Percentiles rank a stretch among this genome's conserved stretches.
phyloP scores from a whole-genome alignment of 1,140 invertebrate genomes.

The Holotrichia oblita region DNA sequence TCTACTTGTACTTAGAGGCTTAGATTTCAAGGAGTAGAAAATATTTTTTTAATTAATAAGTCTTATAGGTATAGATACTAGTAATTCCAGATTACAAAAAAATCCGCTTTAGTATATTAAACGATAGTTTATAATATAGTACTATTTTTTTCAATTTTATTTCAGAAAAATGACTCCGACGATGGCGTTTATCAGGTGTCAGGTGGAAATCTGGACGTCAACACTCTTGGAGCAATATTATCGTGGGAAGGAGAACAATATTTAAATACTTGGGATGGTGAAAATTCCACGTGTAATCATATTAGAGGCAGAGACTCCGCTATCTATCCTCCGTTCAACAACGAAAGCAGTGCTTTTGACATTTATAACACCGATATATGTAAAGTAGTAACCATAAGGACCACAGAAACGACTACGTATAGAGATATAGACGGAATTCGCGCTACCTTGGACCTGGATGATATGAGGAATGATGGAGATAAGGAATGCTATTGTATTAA shows the following conservation, averaged over 20 bases:
- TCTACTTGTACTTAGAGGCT: too few species aligned
- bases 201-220: constrained; percentile 14
- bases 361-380: constrained; percentile 20
- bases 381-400: background rate
- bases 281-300: constrained; percentile 31
- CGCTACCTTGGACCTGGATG: background rate
- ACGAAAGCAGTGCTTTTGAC: background rate
- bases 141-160: background rate
- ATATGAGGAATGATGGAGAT: constrained; percentile 31
- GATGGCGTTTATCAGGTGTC: constrained; percentile 14
- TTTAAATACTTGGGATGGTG: constrained; percentile 5
- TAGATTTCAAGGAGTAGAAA: too few species aligned
- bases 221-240: background rate
- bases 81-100: too few species aligned
- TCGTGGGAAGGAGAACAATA: constrained; percentile 10
- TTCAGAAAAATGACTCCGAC: constrained; percentile 4
- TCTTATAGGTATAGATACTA: too few species aligned
- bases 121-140: too few species aligned
- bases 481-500: constrained; percentile 54
- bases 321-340: constrained; percentile 27
- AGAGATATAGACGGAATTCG: background rate
- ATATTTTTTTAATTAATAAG: too few species aligned
- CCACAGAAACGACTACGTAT: background rate
- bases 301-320: constrained; percentile 22
- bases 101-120: too few species aligned